Evolutionary conservation across 2,797 vertebrate genomes (phyloP).

Genomic region (Limnodromus scolopaceus): DNA sequence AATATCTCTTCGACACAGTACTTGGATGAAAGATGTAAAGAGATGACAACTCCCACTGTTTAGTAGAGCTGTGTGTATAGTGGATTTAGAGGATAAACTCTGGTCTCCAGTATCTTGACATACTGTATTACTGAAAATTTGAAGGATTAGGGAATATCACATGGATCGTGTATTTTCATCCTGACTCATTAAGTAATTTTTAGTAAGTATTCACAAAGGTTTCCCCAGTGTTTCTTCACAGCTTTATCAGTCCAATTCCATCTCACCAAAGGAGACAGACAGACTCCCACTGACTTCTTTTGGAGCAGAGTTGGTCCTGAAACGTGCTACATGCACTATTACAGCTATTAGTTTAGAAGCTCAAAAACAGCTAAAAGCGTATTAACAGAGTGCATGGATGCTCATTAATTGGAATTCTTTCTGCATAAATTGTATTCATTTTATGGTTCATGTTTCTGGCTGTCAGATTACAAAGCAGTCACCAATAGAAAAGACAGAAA

Average conservation of each 20-base stretch:
- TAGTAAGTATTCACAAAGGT: neutral
- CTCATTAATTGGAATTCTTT: neutral
- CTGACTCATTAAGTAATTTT: constrained; percentile 18
- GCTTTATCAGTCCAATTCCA: neutral
- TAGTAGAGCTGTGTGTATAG: neutral
- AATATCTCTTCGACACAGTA: neutral
- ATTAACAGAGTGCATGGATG: neutral
- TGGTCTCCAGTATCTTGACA: neutral
- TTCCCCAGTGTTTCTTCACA: constrained; percentile 9
- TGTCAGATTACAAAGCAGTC: neutral
- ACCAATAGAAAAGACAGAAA: neutral
- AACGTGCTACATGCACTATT: neutral
- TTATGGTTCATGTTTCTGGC: neutral
- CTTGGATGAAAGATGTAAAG: neutral
- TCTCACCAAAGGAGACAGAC: neutral
- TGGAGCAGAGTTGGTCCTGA: neutral
- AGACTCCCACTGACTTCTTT: neutral
- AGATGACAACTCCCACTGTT: neutral
- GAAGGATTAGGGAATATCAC: neutral
- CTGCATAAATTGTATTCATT: neutral
- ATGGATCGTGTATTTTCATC: neutral
- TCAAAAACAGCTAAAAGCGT: neutral
- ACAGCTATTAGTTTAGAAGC: neutral
- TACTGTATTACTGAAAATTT: neutral
- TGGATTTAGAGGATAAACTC: neutral